A percentile compares a stretch with the other conserved stretches of the same genome.
Evolutionary conservation across 2,888 invertebrate species (phyloP).

Genomic region (Brachyptera putata): DNA sequence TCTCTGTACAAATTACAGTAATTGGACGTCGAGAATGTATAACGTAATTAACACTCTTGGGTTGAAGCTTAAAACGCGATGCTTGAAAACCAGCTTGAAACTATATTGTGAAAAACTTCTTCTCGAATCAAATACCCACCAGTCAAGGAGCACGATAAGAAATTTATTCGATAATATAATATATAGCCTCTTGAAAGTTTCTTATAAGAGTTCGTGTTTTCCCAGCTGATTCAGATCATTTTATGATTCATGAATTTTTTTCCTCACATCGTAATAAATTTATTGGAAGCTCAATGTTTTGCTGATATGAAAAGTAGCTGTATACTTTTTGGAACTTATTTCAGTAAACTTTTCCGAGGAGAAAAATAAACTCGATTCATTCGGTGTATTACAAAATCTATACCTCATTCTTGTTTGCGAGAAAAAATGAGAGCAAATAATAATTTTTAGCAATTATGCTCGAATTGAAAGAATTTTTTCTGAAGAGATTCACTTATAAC

Average conservation of each 20-base stretch:
- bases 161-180: slow-evolving; percentile 7
- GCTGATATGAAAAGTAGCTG: no score
- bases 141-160: slow-evolving; percentile 1
- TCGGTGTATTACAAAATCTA: no score
- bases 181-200: slow-evolving; percentile 4
- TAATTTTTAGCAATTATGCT: no score
- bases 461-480: no score
- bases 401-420: no score
- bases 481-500: no score
- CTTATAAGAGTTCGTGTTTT: not conserved
- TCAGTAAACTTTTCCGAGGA: no score
- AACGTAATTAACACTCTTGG: not conserved
- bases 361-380: no score
- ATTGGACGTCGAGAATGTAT: no score
- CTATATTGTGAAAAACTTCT: not conserved
- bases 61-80: not conserved
- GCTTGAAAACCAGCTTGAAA: not conserved
- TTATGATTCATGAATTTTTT: slow-evolving; percentile 5
- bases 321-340: no score
- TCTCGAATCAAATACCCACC: not conserved
- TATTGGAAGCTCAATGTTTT: not conserved
- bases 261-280: not conserved
- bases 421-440: no score
- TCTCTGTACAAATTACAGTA: no score
- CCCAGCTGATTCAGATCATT: slow-evolving; percentile 1